These are phyloP conservation scores for Mylabris phalerata DNA, from an alignment of 1,140 invertebrate genomes.

Conservation along the genomic window DNA sequence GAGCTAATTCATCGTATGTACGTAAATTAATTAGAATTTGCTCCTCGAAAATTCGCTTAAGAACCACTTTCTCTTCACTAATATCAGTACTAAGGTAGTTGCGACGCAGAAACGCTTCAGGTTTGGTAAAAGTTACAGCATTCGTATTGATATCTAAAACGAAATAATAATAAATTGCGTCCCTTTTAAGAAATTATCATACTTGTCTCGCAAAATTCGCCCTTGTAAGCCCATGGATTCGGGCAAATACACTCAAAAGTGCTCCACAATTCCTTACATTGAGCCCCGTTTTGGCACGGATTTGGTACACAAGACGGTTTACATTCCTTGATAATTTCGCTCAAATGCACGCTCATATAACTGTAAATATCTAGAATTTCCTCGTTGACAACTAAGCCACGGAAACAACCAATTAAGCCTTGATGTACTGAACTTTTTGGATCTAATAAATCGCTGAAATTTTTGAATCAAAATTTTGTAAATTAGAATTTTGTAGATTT, in stretches of 20 bases:
- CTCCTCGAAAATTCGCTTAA: slow-evolving; percentile 68
- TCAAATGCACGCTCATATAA: slow-evolving; percentile 87
- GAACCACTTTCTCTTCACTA: slow-evolving; percentile 54
- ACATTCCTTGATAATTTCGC: slow-evolving; percentile 86
- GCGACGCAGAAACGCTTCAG: slow-evolving; percentile 69
- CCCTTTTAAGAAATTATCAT: slow-evolving; percentile 39
- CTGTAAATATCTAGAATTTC: slow-evolving; percentile 85
- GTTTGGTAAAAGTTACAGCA: slow-evolving; percentile 79
- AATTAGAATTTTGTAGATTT: slow-evolving; percentile 40
- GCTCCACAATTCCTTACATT: slow-evolving; percentile 88
- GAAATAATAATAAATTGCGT: slow-evolving; percentile 1
- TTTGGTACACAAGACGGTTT: slow-evolving; percentile 89
- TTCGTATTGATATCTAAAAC: slow-evolving; percentile 84
- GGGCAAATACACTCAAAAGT: slow-evolving; percentile 84
- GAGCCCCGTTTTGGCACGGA: slow-evolving; percentile 84
- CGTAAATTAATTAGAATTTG: slow-evolving; percentile 79
- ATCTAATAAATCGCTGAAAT: slow-evolving; percentile 66
- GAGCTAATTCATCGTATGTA: slow-evolving; percentile 73
- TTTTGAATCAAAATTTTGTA: too few species aligned
- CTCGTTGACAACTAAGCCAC: slow-evolving; percentile 85
- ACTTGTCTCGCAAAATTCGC: slow-evolving; percentile 85
- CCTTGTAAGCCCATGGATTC: slow-evolving; percentile 86
- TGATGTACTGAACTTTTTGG: slow-evolving; percentile 70
- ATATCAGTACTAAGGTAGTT: slow-evolving; percentile 62
- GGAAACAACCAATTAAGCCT: slow-evolving; percentile 87